These are phyloP conservation scores for Recurvirostra avosetta DNA, from an alignment of 2,113 vertebrate species.

Conservation along the genomic window DNA sequence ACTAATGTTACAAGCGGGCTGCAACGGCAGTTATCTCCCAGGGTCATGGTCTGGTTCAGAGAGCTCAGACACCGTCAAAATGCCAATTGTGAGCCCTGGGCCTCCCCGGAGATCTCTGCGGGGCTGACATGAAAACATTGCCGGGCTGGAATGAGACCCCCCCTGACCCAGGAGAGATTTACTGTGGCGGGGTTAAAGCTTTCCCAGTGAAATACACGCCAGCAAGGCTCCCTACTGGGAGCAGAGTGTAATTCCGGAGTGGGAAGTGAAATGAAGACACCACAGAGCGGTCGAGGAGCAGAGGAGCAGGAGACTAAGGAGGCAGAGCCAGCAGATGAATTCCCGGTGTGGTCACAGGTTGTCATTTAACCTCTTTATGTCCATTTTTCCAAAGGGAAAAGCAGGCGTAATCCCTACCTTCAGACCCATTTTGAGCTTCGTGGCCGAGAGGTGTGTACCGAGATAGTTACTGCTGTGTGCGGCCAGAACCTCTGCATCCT, in stretches of 20 bases:
- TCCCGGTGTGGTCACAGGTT: neutral
- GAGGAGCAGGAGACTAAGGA: neutral
- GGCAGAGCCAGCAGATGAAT: neutral
- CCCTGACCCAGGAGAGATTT: neutral
- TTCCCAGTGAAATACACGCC: neutral
- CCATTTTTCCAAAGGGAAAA: neutral
- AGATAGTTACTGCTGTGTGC: accelerated
- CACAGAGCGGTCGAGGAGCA: neutral
- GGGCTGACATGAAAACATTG: neutral
- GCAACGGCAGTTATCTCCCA: neutral
- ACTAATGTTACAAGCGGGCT: neutral
- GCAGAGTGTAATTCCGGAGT: neutral
- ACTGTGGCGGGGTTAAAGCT: conserved; percentile 11
- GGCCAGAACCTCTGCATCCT: neutral
- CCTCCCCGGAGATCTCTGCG: neutral
- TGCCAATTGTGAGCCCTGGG: neutral
- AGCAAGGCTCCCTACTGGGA: neutral
- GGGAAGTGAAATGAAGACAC: neutral
- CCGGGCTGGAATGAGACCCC: conserved; percentile 26
- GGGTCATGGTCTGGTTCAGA: neutral
- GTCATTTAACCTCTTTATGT: neutral
- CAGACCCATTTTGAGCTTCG: accelerated
- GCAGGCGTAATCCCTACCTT: accelerated
- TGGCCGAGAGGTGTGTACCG: neutral
- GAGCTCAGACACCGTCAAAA: neutral